Evolutionary conservation across 2,797 vertebrate genomes (phyloP).

Genomic region (Chaetodon trifasciatus): DNA sequence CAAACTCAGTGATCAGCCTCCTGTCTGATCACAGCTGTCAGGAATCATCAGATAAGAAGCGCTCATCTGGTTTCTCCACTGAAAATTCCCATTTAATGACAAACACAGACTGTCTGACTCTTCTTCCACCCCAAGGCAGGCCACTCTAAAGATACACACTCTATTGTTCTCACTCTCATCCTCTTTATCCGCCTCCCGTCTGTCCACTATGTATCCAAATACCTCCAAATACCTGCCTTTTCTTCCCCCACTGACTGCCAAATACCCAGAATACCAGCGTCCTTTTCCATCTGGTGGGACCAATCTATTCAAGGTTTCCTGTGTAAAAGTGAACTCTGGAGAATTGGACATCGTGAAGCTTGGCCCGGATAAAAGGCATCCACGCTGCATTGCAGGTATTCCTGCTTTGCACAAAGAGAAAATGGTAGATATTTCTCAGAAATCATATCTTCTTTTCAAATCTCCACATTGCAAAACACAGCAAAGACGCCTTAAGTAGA

Average conservation of each 20-base stretch:
- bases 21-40: constrained; percentile 54
- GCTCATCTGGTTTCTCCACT: constrained; percentile 81
- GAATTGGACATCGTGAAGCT: constrained; percentile 43
- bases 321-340: constrained; percentile 54
- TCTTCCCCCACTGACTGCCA: constrained; percentile 53
- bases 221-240: constrained; percentile 71
- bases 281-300: constrained; percentile 63
- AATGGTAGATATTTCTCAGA: neutral
- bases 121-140: constrained; percentile 58
- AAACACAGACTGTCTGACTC: constrained; percentile 82
- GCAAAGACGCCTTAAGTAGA: neutral
- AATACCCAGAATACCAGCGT: constrained; percentile 81
- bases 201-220: constrained; percentile 58
- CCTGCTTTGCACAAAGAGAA: constrained; percentile 27
- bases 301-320: constrained; percentile 63
- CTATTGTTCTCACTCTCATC: constrained; percentile 74
- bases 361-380: constrained; percentile 28
- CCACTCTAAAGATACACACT: constrained; percentile 67
- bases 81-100: constrained; percentile 73
- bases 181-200: constrained; percentile 61
- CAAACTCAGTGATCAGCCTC: constrained; percentile 25
- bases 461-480: constrained; percentile 11
- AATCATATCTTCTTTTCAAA: constrained; percentile 8
- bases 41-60: constrained; percentile 68
- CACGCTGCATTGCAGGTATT: constrained; percentile 25